A percentile compares a stretch with the other conserved stretches of the same genome.
phyloP scores from a whole-genome alignment of 2,888 invertebrate genomes.

The Uropetala carovei region DNA sequence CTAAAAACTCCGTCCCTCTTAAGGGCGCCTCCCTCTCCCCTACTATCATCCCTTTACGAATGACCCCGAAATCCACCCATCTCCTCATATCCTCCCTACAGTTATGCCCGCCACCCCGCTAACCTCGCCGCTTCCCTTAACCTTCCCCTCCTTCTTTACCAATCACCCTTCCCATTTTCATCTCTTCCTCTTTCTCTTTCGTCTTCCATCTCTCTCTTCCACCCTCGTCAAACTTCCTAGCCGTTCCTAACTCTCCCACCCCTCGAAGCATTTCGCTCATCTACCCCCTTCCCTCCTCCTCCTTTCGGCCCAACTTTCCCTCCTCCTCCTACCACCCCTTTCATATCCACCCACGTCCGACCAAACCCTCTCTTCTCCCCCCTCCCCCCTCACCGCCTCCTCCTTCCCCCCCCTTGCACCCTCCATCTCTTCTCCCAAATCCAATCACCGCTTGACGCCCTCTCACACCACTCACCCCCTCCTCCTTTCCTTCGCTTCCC shows the following conservation, averaged over 20 bases:
- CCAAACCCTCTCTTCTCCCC: not conserved
- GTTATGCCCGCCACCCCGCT: slow-evolving; percentile 32
- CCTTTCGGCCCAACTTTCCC: too few species aligned
- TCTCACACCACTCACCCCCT: not conserved
- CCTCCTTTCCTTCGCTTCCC: not conserved
- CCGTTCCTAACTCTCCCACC: not conserved
- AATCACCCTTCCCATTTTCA: not conserved
- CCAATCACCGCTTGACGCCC: not conserved
- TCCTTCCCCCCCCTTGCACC: not conserved
- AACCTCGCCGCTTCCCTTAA: slow-evolving; percentile 25
- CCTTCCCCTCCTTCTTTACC: slow-evolving; percentile 32
- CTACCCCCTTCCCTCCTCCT: too few species aligned
- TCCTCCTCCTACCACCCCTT: too few species aligned
- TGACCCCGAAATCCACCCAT: slow-evolving; percentile 50
- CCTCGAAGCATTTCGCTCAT: slow-evolving; percentile 7
- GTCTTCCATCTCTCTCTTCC: not conserved
- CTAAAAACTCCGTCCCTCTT: not conserved
- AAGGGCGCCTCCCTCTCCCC: not conserved
- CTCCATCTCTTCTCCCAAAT: not conserved
- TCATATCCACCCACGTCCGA: not conserved
- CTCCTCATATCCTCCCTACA: slow-evolving; percentile 46
- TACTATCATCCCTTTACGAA: not conserved
- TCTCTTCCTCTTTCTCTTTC: not conserved
- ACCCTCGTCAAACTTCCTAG: not conserved
- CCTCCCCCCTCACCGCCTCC: not conserved